Conservation (phyloP, 2,113 vertebrate species). For the Tringa solitaria region DNA sequence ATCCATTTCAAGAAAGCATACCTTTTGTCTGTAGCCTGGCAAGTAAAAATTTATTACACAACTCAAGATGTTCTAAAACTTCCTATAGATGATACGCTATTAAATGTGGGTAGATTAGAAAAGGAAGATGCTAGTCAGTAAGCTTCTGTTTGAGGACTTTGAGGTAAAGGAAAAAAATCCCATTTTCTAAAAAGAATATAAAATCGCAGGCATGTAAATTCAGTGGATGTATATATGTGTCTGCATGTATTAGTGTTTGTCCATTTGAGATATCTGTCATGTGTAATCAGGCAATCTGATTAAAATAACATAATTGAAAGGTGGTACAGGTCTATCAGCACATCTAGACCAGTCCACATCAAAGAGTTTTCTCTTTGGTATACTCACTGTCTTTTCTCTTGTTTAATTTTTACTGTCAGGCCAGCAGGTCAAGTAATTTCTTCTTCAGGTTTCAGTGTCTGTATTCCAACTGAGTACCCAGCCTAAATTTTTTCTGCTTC, state of each 20-base stretch:
- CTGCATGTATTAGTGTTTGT: background rate
- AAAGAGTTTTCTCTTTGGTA: background rate
- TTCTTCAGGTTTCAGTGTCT: background rate
- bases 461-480: background rate
- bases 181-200: background rate
- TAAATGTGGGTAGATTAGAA: background rate
- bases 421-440: background rate
- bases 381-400: background rate
- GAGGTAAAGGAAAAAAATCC: background rate
- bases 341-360: background rate
- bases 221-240: background rate
- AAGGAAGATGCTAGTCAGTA: background rate
- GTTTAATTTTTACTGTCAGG: background rate
- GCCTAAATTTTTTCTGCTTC: background rate
- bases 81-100: background rate
- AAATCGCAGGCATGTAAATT: background rate
- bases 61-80: background rate
- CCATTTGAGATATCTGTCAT: background rate
- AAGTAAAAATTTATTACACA: background rate
- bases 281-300: background rate
- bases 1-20: background rate
- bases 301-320: background rate
- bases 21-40: background rate
- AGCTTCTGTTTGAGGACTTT: background rate
- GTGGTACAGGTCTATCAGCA: background rate